Base-by-base conservation (phyloP, 1,140 invertebrate genomes). In the Hormaphis cornu region DNA sequence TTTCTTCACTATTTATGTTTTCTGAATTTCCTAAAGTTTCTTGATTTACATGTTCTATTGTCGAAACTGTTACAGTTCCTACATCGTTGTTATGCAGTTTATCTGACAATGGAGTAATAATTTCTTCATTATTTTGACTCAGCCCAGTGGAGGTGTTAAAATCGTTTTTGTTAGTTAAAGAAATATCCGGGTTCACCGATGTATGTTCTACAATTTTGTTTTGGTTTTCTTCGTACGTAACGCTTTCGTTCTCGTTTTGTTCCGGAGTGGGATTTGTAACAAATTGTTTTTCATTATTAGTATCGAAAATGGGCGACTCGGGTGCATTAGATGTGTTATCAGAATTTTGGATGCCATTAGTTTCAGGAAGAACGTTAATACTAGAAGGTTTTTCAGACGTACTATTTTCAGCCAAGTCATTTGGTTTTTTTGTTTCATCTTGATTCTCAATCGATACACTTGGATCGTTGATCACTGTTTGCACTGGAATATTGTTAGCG, bases 181-280 rank as follows among this genome's bases (percentile, higher is more conserved):
- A 22, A 30, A 69, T 66, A 71, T 73, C 70, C 46, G 71, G 37
- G 44, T 58, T 9, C 2, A 58, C 20, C 16, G 52, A 61, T 4
- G 74, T 35, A 63, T 72, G 40, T 63, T 75, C 53, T 56, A 75
- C 73, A n/a, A 58, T 52, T 2, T 33, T 8, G 9, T 44, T 69
- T 0, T 22, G 14, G 50, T 33, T 28, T 14, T 53, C 18, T 2
- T 69, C 18, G 37, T 44, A 44, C 5, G 44, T 48, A 2, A 14
- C 12, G 4, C 16, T 48, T 33, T 66, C 61, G n/a, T 48, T 24
- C 20, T 66, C 18, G 20, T 35, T 48, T 66, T 30, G 42, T 33
- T 35, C 44, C 2, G 61, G 44, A 22, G 8, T 9, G 10, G 16
- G 18, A 0, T 33, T 59, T 1, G 14, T 0, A 26, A n/a, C 22